Evolutionary conservation across 1,140 invertebrate genomes (phyloP), one percentile per base, ranked within the genome.

Genomic region (Adoxophyes honmai): DNA sequence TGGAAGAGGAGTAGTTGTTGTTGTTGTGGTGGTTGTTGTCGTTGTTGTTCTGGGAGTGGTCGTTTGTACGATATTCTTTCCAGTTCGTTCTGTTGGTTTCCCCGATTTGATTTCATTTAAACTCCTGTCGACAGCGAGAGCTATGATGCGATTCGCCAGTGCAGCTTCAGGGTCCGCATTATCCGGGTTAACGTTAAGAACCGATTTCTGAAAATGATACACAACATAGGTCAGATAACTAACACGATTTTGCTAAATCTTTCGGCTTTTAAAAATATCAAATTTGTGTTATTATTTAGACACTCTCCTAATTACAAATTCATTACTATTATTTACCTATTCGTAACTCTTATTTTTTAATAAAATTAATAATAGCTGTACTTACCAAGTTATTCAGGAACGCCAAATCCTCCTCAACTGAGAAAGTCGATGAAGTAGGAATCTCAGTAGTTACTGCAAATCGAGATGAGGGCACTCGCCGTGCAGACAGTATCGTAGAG

Each of bases 301-400:
- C n/a, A n/a, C n/a, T n/a, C n/a, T n/a, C n/a, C n/a, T n/a, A n/a
- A n/a, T n/a, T n/a, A n/a, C n/a, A n/a, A n/a, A n/a, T n/a, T n/a
- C n/a, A n/a, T n/a, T n/a, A n/a, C n/a, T n/a, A n/a, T n/a, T n/a
- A n/a, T n/a, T n/a, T n/a, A n/a, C n/a, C n/a, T n/a, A n/a, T n/a
- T n/a, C n/a, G n/a, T n/a, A n/a, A n/a, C n/a, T n/a, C n/a, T n/a
- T n/a, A n/a, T n/a, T n/a, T n/a, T n/a, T n/a, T n/a, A n/a, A n/a
- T n/a, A n/a, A n/a, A n/a, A n/a, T n/a, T n/a, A n/a, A n/a, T n/a
- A n/a, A n/a, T n/a, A n/a, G n/a, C n/a, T n/a, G n/a, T n/a, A 73
- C 72, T 72, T 82, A 90, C 90, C 79, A 90, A 77, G 62, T 86
- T 89, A 52, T 86, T 78, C 16, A 90, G 65, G 66, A 90, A 90